Evolutionary conservation across 2,888 invertebrate genomes (phyloP).

Genomic region (Hofmannophila pseudospretella): DNA sequence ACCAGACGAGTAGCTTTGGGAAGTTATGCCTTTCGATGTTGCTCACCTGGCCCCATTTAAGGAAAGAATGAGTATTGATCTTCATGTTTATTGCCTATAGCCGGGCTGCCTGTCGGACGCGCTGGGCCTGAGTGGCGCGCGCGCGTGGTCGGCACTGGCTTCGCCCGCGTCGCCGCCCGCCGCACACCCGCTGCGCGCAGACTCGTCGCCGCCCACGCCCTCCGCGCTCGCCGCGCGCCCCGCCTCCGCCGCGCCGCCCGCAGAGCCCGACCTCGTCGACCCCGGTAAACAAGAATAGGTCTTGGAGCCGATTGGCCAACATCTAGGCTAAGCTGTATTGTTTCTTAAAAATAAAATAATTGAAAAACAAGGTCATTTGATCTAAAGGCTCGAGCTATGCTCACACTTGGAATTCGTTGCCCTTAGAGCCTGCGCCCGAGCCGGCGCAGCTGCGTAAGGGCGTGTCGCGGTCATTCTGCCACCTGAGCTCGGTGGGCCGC

Average conservation of each 20-base stretch:
- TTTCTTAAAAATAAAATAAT: no score
- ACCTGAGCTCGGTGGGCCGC: slow-evolving; percentile 67
- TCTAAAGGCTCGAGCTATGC: no score
- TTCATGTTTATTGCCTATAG: no score
- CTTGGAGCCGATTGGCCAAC: no score
- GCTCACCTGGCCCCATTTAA: no score
- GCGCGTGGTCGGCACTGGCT: slow-evolving; percentile 65
- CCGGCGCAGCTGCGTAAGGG: slow-evolving; percentile 52
- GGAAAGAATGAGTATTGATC: no score
- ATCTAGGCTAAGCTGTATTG: no score
- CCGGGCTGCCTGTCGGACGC: slow-evolving; percentile 88
- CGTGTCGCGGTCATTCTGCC: slow-evolving; percentile 70
- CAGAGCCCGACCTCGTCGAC: slow-evolving; percentile 54
- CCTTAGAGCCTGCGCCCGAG: slow-evolving; percentile 25
- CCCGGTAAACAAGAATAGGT: slow-evolving; percentile 30
- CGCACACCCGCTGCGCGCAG: slow-evolving; percentile 35
- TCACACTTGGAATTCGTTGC: no score
- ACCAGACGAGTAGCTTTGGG: no score
- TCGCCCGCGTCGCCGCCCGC: slow-evolving; percentile 75
- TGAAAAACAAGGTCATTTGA: no score
- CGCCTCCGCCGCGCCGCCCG: slow-evolving; percentile 53
- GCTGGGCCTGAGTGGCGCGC: slow-evolving; percentile 66
- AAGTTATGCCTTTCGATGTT: no score
- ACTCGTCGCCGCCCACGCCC: slow-evolving; percentile 41
- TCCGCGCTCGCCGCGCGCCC: slow-evolving; percentile 30